A percentile compares a stretch with the other conserved stretches of the same genome.
phyloP scores from a whole-genome alignment of 2,113 vertebrate genomes.

The Misgurnus mizolepis region DNA sequence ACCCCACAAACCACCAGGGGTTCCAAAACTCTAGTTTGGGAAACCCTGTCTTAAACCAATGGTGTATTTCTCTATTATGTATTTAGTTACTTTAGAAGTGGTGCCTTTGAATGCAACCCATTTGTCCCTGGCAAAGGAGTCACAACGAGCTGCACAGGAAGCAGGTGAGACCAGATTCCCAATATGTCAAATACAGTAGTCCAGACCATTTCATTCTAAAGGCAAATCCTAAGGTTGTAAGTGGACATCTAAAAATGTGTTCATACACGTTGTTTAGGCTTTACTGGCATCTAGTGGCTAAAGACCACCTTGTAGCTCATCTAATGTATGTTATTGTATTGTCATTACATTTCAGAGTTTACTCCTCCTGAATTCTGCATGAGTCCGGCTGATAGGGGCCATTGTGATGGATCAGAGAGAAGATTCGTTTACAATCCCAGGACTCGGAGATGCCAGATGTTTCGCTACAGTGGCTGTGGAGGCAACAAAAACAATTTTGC shows the following conservation, averaged over 20 bases:
- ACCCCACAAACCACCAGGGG: too few relatives aligned
- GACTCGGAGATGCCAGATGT: constrained; percentile 73
- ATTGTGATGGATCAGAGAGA: constrained; percentile 69
- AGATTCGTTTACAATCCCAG: constrained; percentile 78
- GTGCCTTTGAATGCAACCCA: not conserved
- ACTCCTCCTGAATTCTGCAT: constrained; percentile 68
- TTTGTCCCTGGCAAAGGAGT: not conserved
- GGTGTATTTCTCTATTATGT: not conserved
- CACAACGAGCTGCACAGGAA: not conserved
- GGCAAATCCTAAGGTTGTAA: too few relatives aligned
- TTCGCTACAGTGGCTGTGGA: constrained; percentile 86
- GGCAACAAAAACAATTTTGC: constrained; percentile 90
- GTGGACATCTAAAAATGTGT: too few relatives aligned
- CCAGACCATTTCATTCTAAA: too few relatives aligned
- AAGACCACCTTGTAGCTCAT: not conserved
- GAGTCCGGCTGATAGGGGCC: constrained; percentile 71
- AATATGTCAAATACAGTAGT: too few relatives aligned
- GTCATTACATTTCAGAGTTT: constrained; percentile 62
- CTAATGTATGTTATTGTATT: too few relatives aligned
- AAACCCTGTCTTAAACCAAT: not conserved
- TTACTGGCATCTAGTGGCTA: constrained; percentile 14
- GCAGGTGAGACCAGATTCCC: not conserved
- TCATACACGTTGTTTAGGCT: not conserved
- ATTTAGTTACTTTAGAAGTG: constrained; percentile 50
- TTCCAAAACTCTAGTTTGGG: too few relatives aligned